Base-by-base conservation (phyloP, 2,888 invertebrate species). In the Junonia oenone region DNA sequence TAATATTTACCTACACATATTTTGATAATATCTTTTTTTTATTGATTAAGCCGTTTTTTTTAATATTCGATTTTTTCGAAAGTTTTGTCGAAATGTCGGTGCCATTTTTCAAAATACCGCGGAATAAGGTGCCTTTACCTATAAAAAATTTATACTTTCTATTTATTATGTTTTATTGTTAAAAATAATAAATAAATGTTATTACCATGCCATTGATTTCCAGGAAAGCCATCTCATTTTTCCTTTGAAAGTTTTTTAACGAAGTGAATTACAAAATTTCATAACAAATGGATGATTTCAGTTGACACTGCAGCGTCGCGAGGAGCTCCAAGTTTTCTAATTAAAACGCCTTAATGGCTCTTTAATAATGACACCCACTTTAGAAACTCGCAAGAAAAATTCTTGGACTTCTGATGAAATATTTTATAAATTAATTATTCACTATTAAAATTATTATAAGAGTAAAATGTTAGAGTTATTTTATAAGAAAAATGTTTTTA, bases 301-400 rank as follows among this genome's bases (percentile, higher is more conserved):
- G 26, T 47, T 68, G 67, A 68, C 56, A 50, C 2, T 61, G 66
- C 68, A 64, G 49, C 54, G 55, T 46, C 27, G 57, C 54, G 51
- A n/a, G 15, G 61, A 52, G 58, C 27, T 27, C 51, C 52, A 56
- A 76, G 72, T 76, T 75, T 72, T 68, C 68, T 67, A 73, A 75
- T 76, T 73, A 75, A 63, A 71, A 65, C 63, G 64, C 64, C 69
- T 68, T 67, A 62, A 69, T 88, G 78, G 67, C 72, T 73, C 58
- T 85, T 75, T 68, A 90, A 76, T 63, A 90, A 81, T 80, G 61
- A 46, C 61, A 51, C 49, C 55, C 62, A 52, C 48, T 45, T 57
- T 55, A 48, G 58, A 19, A 45, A 38, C 38, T 29, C 27, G 45
- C 47, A 22, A 31, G 19, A 59, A 48, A 40, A 15, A 17, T 19